Evolutionary conservation across 2,888 invertebrate genomes (phyloP).

Genomic region (Congeria kusceri): DNA sequence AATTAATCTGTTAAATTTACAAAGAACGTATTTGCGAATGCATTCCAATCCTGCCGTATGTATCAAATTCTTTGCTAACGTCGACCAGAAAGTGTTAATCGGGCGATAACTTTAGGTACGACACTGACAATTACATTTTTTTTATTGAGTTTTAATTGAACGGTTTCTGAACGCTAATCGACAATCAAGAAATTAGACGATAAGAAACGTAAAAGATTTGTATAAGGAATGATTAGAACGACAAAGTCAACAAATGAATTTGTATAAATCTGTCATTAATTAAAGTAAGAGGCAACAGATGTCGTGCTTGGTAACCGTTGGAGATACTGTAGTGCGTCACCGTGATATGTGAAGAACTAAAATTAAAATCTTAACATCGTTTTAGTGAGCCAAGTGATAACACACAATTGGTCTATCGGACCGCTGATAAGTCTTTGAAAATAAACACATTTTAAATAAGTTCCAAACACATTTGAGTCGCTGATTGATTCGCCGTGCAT

Average conservation of each 20-base stretch:
- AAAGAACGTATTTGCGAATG: too few species aligned
- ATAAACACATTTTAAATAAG: constrained; percentile 71
- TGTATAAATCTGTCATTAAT: constrained; percentile 56
- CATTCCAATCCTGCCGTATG: too few species aligned
- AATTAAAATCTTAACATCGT: constrained; percentile 64
- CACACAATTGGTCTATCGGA: constrained; percentile 55
- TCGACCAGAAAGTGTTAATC: neutral
- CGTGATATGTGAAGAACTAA: constrained; percentile 34
- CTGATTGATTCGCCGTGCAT: constrained; percentile 56
- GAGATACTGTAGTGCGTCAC: constrained; percentile 45
- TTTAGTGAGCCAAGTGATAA: constrained; percentile 59
- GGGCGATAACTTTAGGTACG: neutral
- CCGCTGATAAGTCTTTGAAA: constrained; percentile 58
- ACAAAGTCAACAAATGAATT: constrained; percentile 54
- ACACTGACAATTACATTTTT: neutral
- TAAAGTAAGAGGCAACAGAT: constrained; percentile 25
- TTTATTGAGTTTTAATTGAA: constrained; percentile 46
- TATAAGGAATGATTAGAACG: constrained; percentile 50
- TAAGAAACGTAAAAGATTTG: constrained; percentile 24
- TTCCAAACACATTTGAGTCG: constrained; percentile 65
- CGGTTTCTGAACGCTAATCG: constrained; percentile 37
- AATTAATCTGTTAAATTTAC: too few species aligned
- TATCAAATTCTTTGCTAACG: too few species aligned
- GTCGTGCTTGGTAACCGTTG: constrained; percentile 44
- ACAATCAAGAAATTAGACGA: constrained; percentile 45